Evolutionary conservation across 2,113 vertebrate species (phyloP), one percentile per base, ranked within the genome.

Genomic region (Hyperoodon ampullatus): DNA sequence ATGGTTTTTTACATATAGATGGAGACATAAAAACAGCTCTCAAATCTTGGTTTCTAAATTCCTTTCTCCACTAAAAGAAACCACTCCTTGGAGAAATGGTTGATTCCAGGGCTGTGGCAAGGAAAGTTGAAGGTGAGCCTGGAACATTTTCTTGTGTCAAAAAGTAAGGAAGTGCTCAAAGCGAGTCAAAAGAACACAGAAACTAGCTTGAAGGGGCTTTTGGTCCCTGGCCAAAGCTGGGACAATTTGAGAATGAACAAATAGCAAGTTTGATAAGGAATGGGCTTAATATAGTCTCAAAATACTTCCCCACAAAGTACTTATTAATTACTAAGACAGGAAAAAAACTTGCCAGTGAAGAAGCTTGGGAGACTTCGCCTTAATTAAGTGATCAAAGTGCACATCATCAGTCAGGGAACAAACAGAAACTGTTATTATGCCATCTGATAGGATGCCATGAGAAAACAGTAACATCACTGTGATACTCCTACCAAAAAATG

Each of bases 31-130:
- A 75, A 60, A 65, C 5, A 86, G 19, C 3, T 3, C 3, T 53
- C 33, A 92, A 92, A 94, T 92, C 53, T 53, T 82, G 72, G 12
- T 70, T 92, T 75, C 66, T 65, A 85, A 80, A 75, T 47, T 93
- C 14, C 42, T 68, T 90, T 63, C 66, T 96, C 42, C 39, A 85
- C 13, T 78, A 50, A 78, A 93, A 90, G 61, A 65, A 84, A 83
- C 5, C 10, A 81, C 1, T 74, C 80, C 10, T 77, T 88, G 10
- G 13, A 70, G n/a, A 61, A 78, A 93, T 19, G 7, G 10, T 23
- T 91, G n/a, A 80, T 74, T 80, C 23, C 13, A 80, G 23, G 80
- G 44, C 11, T 65, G 11, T 63, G 9, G 47, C 21, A 83, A n/a
- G 26, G 5, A 87, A 93, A 87, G 61, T 50, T 90, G 10, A 72